Evolutionary conservation across 64 coral and sea anemone genomes (phyloP), one percentile per base, ranked within the genome.

Genomic region (Acropora tenuis): DNA sequence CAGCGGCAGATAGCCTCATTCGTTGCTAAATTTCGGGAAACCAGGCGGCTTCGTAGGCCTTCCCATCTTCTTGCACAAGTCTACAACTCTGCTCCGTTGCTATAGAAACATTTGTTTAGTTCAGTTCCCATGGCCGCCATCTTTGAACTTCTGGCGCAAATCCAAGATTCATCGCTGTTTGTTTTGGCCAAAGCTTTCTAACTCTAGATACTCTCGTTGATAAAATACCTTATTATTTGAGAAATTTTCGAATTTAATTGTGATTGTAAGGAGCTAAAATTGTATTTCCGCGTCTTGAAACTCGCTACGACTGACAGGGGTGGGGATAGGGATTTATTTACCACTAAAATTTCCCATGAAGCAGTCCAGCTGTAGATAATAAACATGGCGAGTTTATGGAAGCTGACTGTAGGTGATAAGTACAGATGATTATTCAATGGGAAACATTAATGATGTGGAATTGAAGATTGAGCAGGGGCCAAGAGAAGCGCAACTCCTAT

Each of bases 391-490:
- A 6, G 59, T 68, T 67, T 2, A 63, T 6, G 48, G 17, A 48
- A 48, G 43, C 11, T 53, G 6, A 59, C 3, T 68, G 3, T 20
- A 15, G n/a, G 18, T 30, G 66, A 74, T 50, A 40, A 53, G 47
- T 0, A 87, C 66, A n/a, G 75, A 63, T 13, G 43, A 53, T 75
- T 55, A 43, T 52, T 91, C 80, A 69, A 97, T 97, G 95, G 95
- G 95, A 16, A 97, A 97, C 30, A 69, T 97, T 7, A 90, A 88
- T 72, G 82, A 94, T 73, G 18, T 86, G 13, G 92, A 97, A 48
- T 55, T 68, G 7, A 75, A 72, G 50, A 90, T 94, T 41, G 75
- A 88, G 45, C 78, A 77, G 69, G 91, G 90, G 52, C 88, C 95
- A 59, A 86, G 83, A 82, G 77, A 90, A 88, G 59, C 78, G 43